Evolutionary conservation across 2,113 vertebrate genomes (phyloP).

Genomic region (Rafetus swinhoei): DNA sequence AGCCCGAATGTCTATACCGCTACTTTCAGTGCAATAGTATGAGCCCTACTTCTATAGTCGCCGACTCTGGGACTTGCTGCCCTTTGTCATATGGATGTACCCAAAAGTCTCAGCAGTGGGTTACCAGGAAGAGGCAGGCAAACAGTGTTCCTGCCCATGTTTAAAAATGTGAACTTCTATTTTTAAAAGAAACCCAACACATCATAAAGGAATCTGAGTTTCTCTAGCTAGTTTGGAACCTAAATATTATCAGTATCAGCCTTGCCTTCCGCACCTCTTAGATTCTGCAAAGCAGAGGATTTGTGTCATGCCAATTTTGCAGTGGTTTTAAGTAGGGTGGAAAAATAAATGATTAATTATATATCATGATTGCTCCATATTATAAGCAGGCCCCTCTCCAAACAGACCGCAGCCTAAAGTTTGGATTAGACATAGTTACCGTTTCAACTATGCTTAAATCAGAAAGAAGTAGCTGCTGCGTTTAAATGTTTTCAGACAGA

Average conservation of each 20-base stretch:
- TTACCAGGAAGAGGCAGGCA: background rate
- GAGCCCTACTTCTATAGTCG: background rate
- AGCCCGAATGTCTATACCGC: background rate
- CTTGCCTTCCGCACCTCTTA: fast-evolving
- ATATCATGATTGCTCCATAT: background rate
- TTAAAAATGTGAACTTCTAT: background rate
- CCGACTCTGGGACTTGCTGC: background rate
- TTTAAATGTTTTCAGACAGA: background rate
- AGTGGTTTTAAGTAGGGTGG: background rate
- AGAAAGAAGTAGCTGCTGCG: fast-evolving
- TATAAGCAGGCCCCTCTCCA: background rate
- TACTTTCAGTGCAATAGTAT: background rate
- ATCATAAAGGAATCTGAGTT: background rate
- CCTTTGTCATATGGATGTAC: background rate
- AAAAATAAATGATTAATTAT: background rate
- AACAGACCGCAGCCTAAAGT: background rate
- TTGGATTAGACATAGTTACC: background rate
- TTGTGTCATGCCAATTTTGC: background rate
- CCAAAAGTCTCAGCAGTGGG: background rate
- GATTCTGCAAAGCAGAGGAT: fast-evolving
- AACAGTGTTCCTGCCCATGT: background rate
- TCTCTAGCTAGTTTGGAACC: background rate
- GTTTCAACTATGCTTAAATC: background rate
- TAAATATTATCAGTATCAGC: fast-evolving
- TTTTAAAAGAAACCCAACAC: background rate